phyloP scores from a whole-genome alignment of 2,888 invertebrate genomes.

The Harpalus rubripes region DNA sequence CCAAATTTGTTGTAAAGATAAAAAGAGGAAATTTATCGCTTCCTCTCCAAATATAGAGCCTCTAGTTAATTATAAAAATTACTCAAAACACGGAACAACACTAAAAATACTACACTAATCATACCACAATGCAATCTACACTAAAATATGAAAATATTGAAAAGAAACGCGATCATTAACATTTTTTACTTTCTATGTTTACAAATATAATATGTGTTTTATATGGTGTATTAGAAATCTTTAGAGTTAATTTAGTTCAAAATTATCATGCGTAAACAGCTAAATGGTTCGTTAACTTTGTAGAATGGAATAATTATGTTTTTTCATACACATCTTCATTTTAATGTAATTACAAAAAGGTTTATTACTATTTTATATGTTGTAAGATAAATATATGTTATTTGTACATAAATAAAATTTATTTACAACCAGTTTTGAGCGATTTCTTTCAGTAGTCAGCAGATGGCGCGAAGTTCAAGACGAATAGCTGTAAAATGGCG shows the following conservation, averaged over 20 bases:
- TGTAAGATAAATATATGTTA: not conserved
- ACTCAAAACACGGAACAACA: not conserved
- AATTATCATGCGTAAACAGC: conserved; percentile 11
- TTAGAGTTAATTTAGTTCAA: conserved; percentile 5
- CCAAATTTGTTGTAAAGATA: conserved; percentile 22
- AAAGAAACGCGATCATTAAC: conserved; percentile 6
- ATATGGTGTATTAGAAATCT: conserved; percentile 3
- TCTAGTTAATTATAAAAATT: conserved; percentile 6
- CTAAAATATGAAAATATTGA: not conserved
- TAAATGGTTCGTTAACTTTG: conserved; percentile 30
- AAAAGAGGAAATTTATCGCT: conserved; percentile 6
- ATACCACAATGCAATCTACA: not conserved
- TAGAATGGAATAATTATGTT: conserved; percentile 10
- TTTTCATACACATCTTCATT: too few relatives aligned
- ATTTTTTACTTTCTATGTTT: conserved; percentile 34
- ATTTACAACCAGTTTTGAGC: not conserved
- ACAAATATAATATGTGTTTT: conserved; percentile 9
- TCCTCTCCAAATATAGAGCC: conserved; percentile 14
- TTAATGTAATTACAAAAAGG: too few relatives aligned
- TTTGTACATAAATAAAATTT: too few relatives aligned
- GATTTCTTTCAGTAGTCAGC: conserved; percentile 62
- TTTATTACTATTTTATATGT: too few relatives aligned
- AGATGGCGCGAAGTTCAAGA: conserved; percentile 68
- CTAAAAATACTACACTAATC: conserved; percentile 13
- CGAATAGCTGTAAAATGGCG: conserved; percentile 64